phyloP scores from a whole-genome alignment of 2,797 vertebrate species.

The Acanthurus lineatus region DNA sequence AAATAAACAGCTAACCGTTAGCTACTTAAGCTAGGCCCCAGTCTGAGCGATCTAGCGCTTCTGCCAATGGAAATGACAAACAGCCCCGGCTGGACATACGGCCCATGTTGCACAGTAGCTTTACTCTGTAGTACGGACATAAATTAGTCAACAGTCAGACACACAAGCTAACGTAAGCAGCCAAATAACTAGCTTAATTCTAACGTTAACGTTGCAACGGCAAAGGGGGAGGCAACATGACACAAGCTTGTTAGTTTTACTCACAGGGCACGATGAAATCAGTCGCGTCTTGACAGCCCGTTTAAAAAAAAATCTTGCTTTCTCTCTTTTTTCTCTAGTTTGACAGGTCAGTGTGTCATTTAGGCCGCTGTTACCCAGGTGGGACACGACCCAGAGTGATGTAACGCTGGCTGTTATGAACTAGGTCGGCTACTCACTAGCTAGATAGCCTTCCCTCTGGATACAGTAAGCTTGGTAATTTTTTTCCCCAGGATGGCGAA shows the following conservation, averaged over 20 bases:
- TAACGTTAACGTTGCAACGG: neutral
- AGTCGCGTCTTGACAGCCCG: conserved; percentile 54
- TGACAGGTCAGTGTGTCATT: conserved; percentile 50
- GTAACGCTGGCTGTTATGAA: conserved; percentile 75
- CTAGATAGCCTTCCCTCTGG: conserved; percentile 37
- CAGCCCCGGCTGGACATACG: neutral
- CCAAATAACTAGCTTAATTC: neutral
- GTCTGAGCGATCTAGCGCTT: conserved; percentile 15
- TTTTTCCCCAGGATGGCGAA: too few relatives aligned
- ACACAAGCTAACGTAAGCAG: neutral
- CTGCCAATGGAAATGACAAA: conserved; percentile 14
- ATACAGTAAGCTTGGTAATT: neutral
- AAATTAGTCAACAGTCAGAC: neutral
- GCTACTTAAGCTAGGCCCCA: conserved; percentile 62
- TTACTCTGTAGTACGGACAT: neutral
- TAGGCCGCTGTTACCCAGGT: conserved; percentile 58
- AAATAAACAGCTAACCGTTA: conserved; percentile 19
- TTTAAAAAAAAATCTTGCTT: conserved; percentile 38
- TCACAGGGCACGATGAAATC: conserved; percentile 70
- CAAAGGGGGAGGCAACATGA: neutral
- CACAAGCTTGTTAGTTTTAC: conserved; percentile 43
- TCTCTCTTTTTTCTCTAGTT: conserved; percentile 4
- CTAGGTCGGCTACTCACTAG: conserved; percentile 58
- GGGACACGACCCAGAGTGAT: conserved; percentile 65
- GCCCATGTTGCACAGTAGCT: neutral